Base-by-base conservation (phyloP, 1,140 invertebrate genomes). In the Apis dorsata region DNA sequence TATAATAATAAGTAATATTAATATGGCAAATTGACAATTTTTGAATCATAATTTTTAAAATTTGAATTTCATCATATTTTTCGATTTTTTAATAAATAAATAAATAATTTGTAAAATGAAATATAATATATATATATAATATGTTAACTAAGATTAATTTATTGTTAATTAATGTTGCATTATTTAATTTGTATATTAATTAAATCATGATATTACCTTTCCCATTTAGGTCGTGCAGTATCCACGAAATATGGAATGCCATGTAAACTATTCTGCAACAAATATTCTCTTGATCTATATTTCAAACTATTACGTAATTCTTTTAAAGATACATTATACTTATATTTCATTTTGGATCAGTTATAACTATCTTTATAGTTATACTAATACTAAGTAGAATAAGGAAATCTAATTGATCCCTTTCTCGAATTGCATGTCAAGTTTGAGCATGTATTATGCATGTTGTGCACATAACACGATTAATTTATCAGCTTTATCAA, bases 201-300 rank as follows among this genome's bases (percentile, higher is more conserved):
- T n/a, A 1, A 49, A 68, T 81, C 57, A 21, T 19, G 13, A 53
- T 17, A n/a, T 49, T 79, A 91, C 91, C 91, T 91, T 81, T 91
- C 91, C 77, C 80, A 90, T 19, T 84, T 85, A 2, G 88, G 89
- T 69, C 88, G 81, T 4, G 74, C 78, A 13, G 79, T 53, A 82
- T 92, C 86, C 8, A 88, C 79, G n/a, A 91, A 84, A 71, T 92
- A 92, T 24, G 80, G 76, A 28, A 92, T 63, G 62, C 89, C 91
- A 71, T 90, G 88, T 17, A 92, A 87, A n/a, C 80, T 87, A 69
- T 89, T 91, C 60, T 91, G 89, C 1, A 85, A 74, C 11, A 92
- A 51, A 85, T 83, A 92, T 68, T 92, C 90, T 59, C 85, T 90
- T 28, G 83, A 73, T 13, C 91, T 79, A 44, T 77, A 70, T 2